Percentiles rank a stretch among this genome's conserved stretches.
Conservation (phyloP, 2,797 vertebrate species). For the Amniataba percoides region DNA sequence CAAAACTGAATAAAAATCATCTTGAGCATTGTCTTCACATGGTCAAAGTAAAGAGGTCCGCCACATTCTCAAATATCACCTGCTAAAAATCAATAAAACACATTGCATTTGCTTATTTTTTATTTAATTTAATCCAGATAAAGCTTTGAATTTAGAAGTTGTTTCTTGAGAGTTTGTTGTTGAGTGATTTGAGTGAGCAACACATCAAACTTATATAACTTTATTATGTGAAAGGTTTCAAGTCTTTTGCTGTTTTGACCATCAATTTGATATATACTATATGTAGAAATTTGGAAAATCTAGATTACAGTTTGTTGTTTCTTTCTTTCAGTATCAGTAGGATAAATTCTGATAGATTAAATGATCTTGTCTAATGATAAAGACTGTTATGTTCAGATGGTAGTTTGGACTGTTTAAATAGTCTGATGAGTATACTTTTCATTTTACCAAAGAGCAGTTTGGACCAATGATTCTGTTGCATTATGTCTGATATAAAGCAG, state of each 20-base stretch:
- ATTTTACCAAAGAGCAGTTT: slow-evolving; percentile 34
- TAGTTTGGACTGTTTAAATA: slow-evolving; percentile 23
- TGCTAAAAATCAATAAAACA: not conserved
- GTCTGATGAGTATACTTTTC: slow-evolving; percentile 26
- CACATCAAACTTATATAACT: not conserved
- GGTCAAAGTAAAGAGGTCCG: slow-evolving; percentile 3
- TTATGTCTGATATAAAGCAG: slow-evolving; percentile 33
- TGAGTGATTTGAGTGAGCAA: not conserved
- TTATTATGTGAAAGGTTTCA: not conserved
- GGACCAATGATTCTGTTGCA: slow-evolving; percentile 43
- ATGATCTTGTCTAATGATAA: not conserved
- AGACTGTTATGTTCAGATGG: not conserved
- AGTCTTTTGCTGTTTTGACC: not conserved
- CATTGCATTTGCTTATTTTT: not conserved
- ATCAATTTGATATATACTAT: not conserved
- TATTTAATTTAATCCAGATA: not conserved
- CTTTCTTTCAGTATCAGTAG: not conserved
- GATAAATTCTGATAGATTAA: not conserved
- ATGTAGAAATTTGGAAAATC: not conserved
- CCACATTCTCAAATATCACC: too few species aligned
- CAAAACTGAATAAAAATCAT: slow-evolving; percentile 20
- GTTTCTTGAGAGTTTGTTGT: too few species aligned
- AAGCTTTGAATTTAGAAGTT: not conserved
- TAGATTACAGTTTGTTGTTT: not conserved
- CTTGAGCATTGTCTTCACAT: not conserved